Percentiles rank a stretch among this genome's conserved stretches.
These are phyloP conservation scores for Asarcornis scutulata DNA, from an alignment of 2,113 vertebrate species.

Conservation along the genomic window DNA sequence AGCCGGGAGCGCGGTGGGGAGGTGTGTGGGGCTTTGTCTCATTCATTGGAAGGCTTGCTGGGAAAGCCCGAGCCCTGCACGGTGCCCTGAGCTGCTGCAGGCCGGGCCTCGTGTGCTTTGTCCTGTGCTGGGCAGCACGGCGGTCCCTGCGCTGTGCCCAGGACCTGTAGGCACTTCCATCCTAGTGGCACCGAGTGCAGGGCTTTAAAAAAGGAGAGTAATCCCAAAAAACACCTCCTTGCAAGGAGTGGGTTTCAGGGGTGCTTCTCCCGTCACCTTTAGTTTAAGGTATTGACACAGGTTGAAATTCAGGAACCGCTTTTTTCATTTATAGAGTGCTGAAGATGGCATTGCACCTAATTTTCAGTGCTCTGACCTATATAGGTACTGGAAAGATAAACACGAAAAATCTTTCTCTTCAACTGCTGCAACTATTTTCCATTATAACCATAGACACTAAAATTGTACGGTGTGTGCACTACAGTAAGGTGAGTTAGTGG, in stretches of 20 bases:
- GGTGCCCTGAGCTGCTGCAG: background rate
- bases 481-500: background rate
- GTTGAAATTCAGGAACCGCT: background rate
- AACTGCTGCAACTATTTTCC: background rate
- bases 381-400: background rate
- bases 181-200: background rate
- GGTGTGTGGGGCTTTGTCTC: background rate
- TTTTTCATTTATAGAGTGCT: rapidly evolving
- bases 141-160: background rate
- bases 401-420: background rate
- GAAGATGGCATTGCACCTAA: background rate
- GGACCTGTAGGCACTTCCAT: background rate
- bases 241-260: background rate
- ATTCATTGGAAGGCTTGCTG: slow-evolving; percentile 46
- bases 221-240: background rate
- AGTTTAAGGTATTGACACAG: background rate
- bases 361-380: background rate
- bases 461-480: background rate
- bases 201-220: background rate
- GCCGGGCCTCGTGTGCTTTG: background rate
- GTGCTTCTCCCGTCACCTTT: background rate
- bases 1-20: rapidly evolving
- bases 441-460: background rate
- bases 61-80: background rate
- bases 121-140: background rate